Evolutionary conservation across 2,888 invertebrate genomes (phyloP), one percentile per base, ranked within the genome.

Genomic region (Dorcus parallelipipedus): DNA sequence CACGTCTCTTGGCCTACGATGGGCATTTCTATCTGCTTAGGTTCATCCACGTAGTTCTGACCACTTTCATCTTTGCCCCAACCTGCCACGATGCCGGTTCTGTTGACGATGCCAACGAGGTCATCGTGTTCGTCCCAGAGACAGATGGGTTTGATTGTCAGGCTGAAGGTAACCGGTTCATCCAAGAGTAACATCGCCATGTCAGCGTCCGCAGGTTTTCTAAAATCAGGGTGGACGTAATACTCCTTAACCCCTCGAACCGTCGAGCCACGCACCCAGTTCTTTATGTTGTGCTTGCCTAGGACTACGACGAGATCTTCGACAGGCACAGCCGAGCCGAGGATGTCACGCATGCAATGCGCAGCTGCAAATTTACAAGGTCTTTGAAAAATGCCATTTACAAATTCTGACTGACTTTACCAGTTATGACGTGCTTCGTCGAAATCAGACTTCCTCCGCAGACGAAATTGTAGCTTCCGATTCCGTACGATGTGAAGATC

Each of bases 1-100:
- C 86, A 86, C 14, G 77, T 77, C 7, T 80, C 79, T 52, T 84
- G 81, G 62, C 83, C 81, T 14, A 85, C 84, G 2, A 86, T 77
- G 0, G 84, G 83, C 54, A 84, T 73, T 9, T 75, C 76, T 1
- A 81, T 78, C 73, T 82, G 78, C 14, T 33, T 33, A 7, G 26
- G 26, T 33, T 80, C 26, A 7, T 33, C 26, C 26, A 33, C 5
- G 26, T 33, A 33, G 7, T 72, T 74, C 0, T 75, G 69, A 0
- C 26, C 26, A 7, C 26, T 33, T 33, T 33, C 26, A 33, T 33
- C 26, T 7, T 6, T 7, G 26, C 26, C 26, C 81, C 79, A 0
- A 3, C 42, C 42, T 10, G 42, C 53, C 7, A 84, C 82, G 5
- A 86, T 82, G 74, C 84, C 85, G 9, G 64, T 69, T 48, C 76